Evolutionary conservation across 2,113 vertebrate genomes (phyloP).

Genomic region (Smithornis capensis): DNA sequence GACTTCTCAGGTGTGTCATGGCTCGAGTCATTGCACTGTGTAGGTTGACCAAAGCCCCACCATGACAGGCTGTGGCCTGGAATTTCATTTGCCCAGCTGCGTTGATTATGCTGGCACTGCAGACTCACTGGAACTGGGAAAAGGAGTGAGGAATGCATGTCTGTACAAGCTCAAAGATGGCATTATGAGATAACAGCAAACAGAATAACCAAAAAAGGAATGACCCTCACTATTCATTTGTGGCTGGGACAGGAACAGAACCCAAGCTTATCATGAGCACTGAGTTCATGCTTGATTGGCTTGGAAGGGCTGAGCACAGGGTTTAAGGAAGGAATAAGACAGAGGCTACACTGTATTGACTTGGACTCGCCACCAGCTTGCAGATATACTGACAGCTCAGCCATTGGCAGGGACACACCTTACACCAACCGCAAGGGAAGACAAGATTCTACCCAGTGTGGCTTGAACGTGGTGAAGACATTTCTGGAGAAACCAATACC

Average conservation of each 20-base stretch:
- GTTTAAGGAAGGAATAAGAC: background rate
- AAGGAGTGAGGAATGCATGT: background rate
- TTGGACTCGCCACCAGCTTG: background rate
- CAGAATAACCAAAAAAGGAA: background rate
- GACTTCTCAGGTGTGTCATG: accelerated
- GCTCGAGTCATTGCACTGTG: background rate
- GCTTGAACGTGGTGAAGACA: background rate
- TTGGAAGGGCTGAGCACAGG: background rate
- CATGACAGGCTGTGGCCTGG: background rate
- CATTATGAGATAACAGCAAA: background rate
- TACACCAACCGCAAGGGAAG: background rate
- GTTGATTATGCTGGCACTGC: background rate
- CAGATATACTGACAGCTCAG: background rate
- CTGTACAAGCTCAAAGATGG: background rate
- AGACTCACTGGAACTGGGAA: accelerated
- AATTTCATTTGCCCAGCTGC: background rate
- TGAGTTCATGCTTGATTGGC: background rate
- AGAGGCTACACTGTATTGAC: background rate
- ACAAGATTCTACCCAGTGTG: accelerated
- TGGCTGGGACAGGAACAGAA: background rate
- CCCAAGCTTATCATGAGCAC: background rate
- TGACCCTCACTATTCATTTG: background rate
- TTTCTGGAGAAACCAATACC: background rate
- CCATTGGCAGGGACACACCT: background rate
- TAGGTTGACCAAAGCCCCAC: background rate